These are phyloP conservation scores for Bombyx mori DNA, from an alignment of 1,140 invertebrate genomes.

Conservation along the genomic window ASM3026992v2 NC_085119.1:17358001-17358500, in stretches of 20 bases:
- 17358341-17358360: slow-evolving; percentile 65
- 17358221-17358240: slow-evolving; percentile 74
- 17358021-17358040: slow-evolving; percentile 28
- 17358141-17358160: slow-evolving; percentile 74
- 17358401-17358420: slow-evolving; percentile 51
- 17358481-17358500: slow-evolving; percentile 56
- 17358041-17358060: slow-evolving; percentile 37
- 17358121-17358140: slow-evolving; percentile 72
- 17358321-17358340: slow-evolving; percentile 42
- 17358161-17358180: slow-evolving; percentile 64
- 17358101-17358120: slow-evolving; percentile 51
- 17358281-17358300: slow-evolving; percentile 63
- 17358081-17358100: slow-evolving; percentile 40
- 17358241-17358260: slow-evolving; percentile 70
- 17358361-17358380: slow-evolving; percentile 63
- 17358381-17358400: slow-evolving; percentile 56
- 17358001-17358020: slow-evolving; percentile 44
- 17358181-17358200: slow-evolving; percentile 50
- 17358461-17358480: slow-evolving; percentile 60
- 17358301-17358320: slow-evolving; percentile 57
- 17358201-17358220: slow-evolving; percentile 59
- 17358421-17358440: slow-evolving; percentile 63
- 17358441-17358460: slow-evolving; percentile 57
- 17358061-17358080: slow-evolving; percentile 36
- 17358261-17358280: slow-evolving; percentile 70